Evolutionary conservation across 2,888 invertebrate species (phyloP).

Genomic region (Zonitis immaculata): DNA sequence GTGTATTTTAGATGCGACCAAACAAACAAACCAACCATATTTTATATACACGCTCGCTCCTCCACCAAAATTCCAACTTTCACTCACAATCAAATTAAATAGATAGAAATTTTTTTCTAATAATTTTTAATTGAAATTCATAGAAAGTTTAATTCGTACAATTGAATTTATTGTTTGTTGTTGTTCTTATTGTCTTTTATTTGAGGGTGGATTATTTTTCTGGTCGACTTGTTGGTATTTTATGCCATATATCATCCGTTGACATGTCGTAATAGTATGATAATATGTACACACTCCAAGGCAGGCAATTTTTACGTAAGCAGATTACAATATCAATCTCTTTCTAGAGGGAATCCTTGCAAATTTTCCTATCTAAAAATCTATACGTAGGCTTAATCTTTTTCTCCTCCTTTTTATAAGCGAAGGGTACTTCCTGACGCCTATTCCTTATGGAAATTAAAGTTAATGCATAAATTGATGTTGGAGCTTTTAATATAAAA

Average conservation of each 20-base stretch:
- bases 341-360: constrained; percentile 37
- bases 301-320: constrained; percentile 50
- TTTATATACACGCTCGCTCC: no score
- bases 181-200: neutral
- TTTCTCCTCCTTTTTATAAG: constrained; percentile 13
- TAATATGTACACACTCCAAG: constrained; percentile 50
- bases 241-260: constrained; percentile 49
- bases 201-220: constrained; percentile 35
- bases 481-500: constrained; percentile 8
- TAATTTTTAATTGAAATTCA: no score
- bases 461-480: constrained; percentile 37
- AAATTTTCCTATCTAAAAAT: constrained; percentile 36
- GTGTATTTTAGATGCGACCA: constrained; percentile 17
- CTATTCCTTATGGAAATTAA: constrained; percentile 44
- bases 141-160: no score
- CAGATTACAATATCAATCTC: constrained; percentile 52
- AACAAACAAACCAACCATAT: no score
- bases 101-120: no score
- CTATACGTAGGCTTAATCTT: no score
- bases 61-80: neutral
- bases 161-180: neutral
- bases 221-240: constrained; percentile 46
- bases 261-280: constrained; percentile 52
- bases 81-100: no score
- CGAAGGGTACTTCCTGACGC: constrained; percentile 22